phyloP scores from a whole-genome alignment of 2,113 vertebrate species.

The Copsychus sechellarum region DNA sequence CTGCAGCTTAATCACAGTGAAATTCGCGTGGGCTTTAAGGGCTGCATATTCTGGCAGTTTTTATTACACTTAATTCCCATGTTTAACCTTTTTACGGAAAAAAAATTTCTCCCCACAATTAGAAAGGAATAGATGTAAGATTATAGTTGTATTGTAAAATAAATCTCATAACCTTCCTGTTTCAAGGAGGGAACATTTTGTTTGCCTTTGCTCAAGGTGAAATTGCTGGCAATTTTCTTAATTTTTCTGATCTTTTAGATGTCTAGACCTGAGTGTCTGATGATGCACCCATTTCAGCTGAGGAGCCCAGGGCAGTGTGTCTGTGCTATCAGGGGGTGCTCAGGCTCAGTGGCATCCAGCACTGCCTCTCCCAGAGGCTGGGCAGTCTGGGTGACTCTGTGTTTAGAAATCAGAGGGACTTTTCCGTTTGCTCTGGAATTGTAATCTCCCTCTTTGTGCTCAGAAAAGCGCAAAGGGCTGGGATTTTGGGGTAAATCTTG shows the following conservation, averaged over 20 bases:
- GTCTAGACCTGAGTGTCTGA: background rate
- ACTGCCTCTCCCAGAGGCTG: background rate
- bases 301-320: background rate
- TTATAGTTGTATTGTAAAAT: background rate
- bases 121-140: background rate
- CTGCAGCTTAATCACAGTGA: slow-evolving; percentile 34
- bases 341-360: background rate
- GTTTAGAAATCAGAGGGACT: background rate
- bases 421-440: background rate
- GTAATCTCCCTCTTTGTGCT: background rate
- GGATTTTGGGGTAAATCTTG: background rate
- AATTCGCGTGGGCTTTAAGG: slow-evolving; percentile 9
- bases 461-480: background rate
- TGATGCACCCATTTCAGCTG: background rate
- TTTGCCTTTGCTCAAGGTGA: slow-evolving; percentile 5
- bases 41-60: slow-evolving; percentile 14
- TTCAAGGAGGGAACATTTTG: background rate
- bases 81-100: slow-evolving; percentile 9
- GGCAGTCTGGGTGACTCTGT: background rate
- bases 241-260: slow-evolving; percentile 1
- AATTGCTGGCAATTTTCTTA: background rate
- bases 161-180: background rate
- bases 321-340: background rate
- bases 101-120: background rate
- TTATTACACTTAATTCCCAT: slow-evolving; percentile 29